Conservation (phyloP, 2,797 vertebrate genomes). For the Gouania willdenowi region DNA sequence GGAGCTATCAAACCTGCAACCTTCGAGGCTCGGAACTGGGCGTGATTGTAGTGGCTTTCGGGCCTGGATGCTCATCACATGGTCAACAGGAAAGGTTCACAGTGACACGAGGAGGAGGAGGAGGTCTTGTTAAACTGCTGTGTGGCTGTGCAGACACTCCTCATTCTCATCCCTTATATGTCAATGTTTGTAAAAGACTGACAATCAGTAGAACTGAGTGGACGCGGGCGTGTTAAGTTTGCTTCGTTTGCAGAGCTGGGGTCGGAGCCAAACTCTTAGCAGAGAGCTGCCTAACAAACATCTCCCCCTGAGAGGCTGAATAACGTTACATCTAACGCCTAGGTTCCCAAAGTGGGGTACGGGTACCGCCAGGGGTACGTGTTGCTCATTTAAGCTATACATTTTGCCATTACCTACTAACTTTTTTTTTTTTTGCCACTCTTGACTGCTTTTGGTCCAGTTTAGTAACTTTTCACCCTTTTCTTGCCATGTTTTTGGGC, state of each 20-base stretch:
- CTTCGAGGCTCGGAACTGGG: too few species aligned
- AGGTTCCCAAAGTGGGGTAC: too few species aligned
- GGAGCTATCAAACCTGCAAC: background rate
- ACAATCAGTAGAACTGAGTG: constrained; percentile 41
- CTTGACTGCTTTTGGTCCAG: too few species aligned
- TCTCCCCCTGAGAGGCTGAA: constrained; percentile 20
- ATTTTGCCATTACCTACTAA: too few species aligned
- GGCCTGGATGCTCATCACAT: background rate
- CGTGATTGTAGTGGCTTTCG: too few species aligned
- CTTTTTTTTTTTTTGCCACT: too few species aligned
- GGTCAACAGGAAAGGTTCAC: background rate
- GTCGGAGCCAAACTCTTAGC: constrained; percentile 25
- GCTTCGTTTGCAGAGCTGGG: constrained; percentile 26
- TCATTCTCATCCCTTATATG: constrained; percentile 56
- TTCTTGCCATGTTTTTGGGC: too few species aligned
- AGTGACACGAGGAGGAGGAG: background rate
- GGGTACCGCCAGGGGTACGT: too few species aligned
- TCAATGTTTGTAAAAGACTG: constrained; percentile 65
- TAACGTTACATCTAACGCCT: constrained; percentile 31
- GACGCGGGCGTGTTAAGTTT: constrained; percentile 45
- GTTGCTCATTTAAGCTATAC: too few species aligned
- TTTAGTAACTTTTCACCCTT: too few species aligned
- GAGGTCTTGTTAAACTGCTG: constrained; percentile 5
- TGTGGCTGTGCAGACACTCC: constrained; percentile 10
- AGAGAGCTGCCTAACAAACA: constrained; percentile 30